Percentiles rank a stretch among this genome's conserved stretches.
phyloP scores from a whole-genome alignment of 2,113 vertebrate species.

The Lucifuga dentata region DNA sequence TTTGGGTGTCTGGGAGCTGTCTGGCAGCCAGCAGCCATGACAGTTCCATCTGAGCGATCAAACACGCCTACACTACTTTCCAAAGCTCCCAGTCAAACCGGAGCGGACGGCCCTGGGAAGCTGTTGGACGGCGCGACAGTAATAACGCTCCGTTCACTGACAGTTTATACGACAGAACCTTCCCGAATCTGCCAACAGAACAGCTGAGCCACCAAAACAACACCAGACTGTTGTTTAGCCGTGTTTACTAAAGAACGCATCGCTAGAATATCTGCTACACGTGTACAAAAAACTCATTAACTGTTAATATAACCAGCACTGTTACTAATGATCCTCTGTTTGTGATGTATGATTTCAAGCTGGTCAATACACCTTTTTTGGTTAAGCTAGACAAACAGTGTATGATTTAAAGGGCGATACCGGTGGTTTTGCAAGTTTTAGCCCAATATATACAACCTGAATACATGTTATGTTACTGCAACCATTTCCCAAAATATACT shows the following conservation, averaged over 20 bases:
- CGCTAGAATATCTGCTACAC: too few relatives aligned
- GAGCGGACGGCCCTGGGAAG: conserved; percentile 38
- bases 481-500: too few relatives aligned
- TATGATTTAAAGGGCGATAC: too few relatives aligned
- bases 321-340: too few relatives aligned
- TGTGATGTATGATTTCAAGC: too few relatives aligned
- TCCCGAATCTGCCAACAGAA: conserved; percentile 51
- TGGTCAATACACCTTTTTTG: too few relatives aligned
- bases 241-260: conserved; percentile 38
- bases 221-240: conserved; percentile 41
- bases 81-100: conserved; percentile 52
- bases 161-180: conserved; percentile 60
- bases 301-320: too few relatives aligned
- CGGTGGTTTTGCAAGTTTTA: too few relatives aligned
- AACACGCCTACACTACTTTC: conserved; percentile 65
- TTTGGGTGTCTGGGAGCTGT: conserved; percentile 58
- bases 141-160: conserved; percentile 56
- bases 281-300: too few relatives aligned
- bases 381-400: too few relatives aligned
- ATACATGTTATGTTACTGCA: too few relatives aligned
- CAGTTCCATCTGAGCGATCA: conserved; percentile 64
- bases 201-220: conserved; percentile 42
- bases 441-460: too few relatives aligned
- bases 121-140: conserved; percentile 33
- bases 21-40: conserved; percentile 37